These are phyloP conservation scores for Perccottus glenii DNA, from an alignment of 2,113 vertebrate species.

Conservation along the genomic window DNA sequence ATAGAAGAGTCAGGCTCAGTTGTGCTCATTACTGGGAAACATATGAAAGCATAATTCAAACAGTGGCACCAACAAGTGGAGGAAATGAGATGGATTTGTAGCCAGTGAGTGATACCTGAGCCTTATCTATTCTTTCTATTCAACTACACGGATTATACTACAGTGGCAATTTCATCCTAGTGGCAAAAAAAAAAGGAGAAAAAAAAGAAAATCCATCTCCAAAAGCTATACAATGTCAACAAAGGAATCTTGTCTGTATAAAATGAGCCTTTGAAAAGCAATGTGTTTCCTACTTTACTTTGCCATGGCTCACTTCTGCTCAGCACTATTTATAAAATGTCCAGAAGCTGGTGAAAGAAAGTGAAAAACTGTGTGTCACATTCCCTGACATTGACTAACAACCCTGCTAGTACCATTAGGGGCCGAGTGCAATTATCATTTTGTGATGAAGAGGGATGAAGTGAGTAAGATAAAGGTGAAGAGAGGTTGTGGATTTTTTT, in stretches of 20 bases:
- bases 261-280: conserved; percentile 22
- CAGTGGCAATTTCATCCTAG: conserved; percentile 17
- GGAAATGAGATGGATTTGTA: conserved; percentile 29
- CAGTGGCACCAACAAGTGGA: conserved; percentile 1
- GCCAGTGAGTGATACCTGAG: conserved; percentile 2
- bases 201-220: conserved; percentile 2
- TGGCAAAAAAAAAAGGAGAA: background rate
- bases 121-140: conserved; percentile 32
- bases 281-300: conserved; percentile 16
- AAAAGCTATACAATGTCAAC: conserved; percentile 9
- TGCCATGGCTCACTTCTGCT: conserved; percentile 36
- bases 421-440: conserved; percentile 50
- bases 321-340: conserved; percentile 63
- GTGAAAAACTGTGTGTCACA: conserved; percentile 65
- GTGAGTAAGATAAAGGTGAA: conserved; percentile 24
- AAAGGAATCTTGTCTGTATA: conserved; percentile 21
- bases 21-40: conserved; percentile 50
- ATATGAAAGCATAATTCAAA: conserved; percentile 51
- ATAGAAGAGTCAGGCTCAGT: conserved; percentile 39
- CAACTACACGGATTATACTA: conserved; percentile 19
- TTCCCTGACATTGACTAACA: conserved; percentile 66
- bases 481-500: conserved; percentile 33
- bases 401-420: conserved; percentile 38
- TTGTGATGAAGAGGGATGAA: background rate
- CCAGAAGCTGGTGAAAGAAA: conserved; percentile 33